These are phyloP conservation scores for Drosophila parabipectinata DNA, from an alignment of 1,140 invertebrate genomes.

Conservation along the genomic window DNA sequence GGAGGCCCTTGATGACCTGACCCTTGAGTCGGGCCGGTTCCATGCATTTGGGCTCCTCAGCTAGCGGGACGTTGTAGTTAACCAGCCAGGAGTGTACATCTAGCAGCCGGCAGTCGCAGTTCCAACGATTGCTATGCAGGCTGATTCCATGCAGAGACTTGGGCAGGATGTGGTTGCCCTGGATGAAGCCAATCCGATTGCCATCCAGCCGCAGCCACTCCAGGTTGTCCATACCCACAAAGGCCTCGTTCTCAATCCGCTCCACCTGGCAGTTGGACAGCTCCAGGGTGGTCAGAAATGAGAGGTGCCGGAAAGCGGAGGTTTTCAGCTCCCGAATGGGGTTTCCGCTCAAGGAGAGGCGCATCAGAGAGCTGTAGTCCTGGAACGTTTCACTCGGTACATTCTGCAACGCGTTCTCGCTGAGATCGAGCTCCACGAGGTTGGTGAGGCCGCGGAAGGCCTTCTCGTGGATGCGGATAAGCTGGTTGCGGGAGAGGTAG, in stretches of 20 bases:
- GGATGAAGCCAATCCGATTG: conserved; percentile 90
- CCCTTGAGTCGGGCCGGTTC: conserved; percentile 88
- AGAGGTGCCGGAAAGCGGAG: conserved; percentile 90
- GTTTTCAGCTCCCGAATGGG: conserved; percentile 89
- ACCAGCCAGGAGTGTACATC: conserved; percentile 91
- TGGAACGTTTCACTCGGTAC: conserved; percentile 91
- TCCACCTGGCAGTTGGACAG: conserved; percentile 92
- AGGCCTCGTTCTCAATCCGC: conserved; percentile 91
- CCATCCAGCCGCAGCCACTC: conserved; percentile 93
- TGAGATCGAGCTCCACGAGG: conserved; percentile 94
- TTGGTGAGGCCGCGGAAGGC: conserved; percentile 94
- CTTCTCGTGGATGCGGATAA: conserved; percentile 90
- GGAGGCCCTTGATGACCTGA: conserved; percentile 88
- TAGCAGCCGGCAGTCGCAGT: conserved; percentile 92
- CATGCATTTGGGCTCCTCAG: conserved; percentile 91
- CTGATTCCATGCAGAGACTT: conserved; percentile 90
- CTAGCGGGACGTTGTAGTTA: conserved; percentile 89
- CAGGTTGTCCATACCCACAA: conserved; percentile 91
- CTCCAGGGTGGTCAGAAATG: conserved; percentile 91
- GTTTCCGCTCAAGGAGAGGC: conserved; percentile 91
- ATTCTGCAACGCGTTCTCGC: conserved; percentile 90
- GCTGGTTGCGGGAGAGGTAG: conserved; percentile 90
- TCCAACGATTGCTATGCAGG: conserved; percentile 94
- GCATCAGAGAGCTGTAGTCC: conserved; percentile 92
- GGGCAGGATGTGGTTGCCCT: conserved; percentile 89